phyloP scores from a whole-genome alignment of 2,113 vertebrate species.

The Chamaetylas fuelleborni region DNA sequence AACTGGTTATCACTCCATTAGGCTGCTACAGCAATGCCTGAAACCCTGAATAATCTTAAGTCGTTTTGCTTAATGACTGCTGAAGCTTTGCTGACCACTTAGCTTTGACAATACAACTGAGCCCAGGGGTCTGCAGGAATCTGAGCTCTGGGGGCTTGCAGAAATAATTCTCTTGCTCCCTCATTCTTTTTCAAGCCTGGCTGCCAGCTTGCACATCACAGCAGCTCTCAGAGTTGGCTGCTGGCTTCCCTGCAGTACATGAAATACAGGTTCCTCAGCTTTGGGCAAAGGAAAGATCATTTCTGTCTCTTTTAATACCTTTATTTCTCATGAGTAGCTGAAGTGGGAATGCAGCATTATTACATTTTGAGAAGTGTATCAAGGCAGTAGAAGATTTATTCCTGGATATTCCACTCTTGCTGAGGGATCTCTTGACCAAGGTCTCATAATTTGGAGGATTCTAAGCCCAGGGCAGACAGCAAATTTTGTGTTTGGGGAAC shows the following conservation, averaged over 20 bases:
- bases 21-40: background rate
- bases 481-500: background rate
- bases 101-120: background rate
- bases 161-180: background rate
- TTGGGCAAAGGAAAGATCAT: background rate
- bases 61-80: background rate
- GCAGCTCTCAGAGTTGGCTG: background rate
- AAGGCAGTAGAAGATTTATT: background rate
- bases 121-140: background rate
- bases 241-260: background rate
- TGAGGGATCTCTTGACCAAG: background rate
- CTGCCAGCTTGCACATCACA: background rate
- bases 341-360: background rate
- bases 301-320: background rate
- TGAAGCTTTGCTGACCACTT: background rate
- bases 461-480: background rate
- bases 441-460: fast-evolving
- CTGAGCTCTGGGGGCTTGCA: background rate
- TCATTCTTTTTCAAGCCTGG: background rate
- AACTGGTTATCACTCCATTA: background rate
- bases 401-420: background rate
- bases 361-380: background rate
- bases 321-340: background rate
- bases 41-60: background rate
- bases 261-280: background rate